A percentile compares a stretch with the other conserved stretches of the same genome.
Conservation (phyloP, 2,113 vertebrate species). For the Neopipo cinnamomea region DNA sequence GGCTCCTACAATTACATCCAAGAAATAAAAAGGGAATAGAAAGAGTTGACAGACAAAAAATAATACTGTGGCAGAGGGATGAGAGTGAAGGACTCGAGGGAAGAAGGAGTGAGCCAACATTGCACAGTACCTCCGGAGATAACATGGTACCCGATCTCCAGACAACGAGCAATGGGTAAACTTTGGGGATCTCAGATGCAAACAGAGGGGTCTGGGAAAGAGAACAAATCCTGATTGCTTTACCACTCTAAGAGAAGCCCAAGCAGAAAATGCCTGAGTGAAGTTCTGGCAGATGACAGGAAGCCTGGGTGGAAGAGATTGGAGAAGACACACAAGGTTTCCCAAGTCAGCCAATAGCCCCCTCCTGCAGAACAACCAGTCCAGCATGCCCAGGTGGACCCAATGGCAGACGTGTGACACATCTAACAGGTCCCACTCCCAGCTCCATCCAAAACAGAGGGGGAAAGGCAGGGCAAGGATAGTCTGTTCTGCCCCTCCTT, state of each 20-base stretch:
- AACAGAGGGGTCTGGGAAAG: neutral
- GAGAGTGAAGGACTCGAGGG: neutral
- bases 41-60: neutral
- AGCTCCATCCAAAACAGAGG: neutral
- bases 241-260: neutral
- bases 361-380: neutral
- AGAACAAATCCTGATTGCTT: neutral
- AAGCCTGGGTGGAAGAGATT: neutral
- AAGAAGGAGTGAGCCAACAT: neutral
- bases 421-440: neutral
- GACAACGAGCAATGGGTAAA: neutral
- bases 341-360: neutral
- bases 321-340: neutral
- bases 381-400: neutral
- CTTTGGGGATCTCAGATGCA: neutral
- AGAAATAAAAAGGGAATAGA: slow-evolving; percentile 28
- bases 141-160: neutral
- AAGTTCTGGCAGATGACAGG: neutral
- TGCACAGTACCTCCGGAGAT: neutral
- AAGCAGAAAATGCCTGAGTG: neutral
- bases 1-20: neutral
- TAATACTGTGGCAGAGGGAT: neutral
- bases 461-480: neutral
- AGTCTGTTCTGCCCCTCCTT: neutral
- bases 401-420: neutral